Base-by-base conservation (phyloP, 2,888 invertebrate genomes). In the Tetramorium bicarinatum region DNA sequence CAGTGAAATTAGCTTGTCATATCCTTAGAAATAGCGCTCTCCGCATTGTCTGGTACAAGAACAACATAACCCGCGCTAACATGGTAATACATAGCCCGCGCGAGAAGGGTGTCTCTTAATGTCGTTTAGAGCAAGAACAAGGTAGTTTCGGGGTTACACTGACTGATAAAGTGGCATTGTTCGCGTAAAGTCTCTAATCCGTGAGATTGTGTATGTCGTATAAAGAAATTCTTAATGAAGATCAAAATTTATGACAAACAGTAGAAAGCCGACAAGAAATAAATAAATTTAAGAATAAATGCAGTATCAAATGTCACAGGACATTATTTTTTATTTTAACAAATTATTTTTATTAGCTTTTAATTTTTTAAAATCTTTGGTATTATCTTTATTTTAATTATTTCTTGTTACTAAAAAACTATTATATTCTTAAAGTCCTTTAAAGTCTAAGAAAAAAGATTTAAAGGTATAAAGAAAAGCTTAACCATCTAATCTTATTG, bases 51-150 rank as follows among this genome's bases (percentile, higher is more conserved):
- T 66, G 56, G 66, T 21, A 59, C 79, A 79, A 79, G 79, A 79
- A 79, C 79, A 79, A 79, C 59, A 61, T 79, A 79, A 79, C 69
- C 59, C 38, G n/a, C 49, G 71, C 25, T 79, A 79, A 79, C 79
- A 49, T 59, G 38, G 21, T 79, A 79, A 79, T 71, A 38, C 59
- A 49, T 69, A 79, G 71, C 18, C 69, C 69, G 69, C 69, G 25
- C 71, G 79, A 47, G 69, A 59, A 79, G 47, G 59, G 71, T 71
- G 79, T 79, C 59, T 79, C 79, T 71, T 79, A 79, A 79, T 38
- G 71, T 79, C 79, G 38, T 79, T 79, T 79, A 71, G 79, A 79
- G 34, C 69, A 79, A 79, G 79, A 79, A 79, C 79, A 47, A 64
- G 79, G 59, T 71, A 69, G 79, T 59, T 54, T 11, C 38, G 38